Base-by-base conservation (phyloP, 2,113 vertebrate genomes). In the Otolemur garnettii region DNA sequence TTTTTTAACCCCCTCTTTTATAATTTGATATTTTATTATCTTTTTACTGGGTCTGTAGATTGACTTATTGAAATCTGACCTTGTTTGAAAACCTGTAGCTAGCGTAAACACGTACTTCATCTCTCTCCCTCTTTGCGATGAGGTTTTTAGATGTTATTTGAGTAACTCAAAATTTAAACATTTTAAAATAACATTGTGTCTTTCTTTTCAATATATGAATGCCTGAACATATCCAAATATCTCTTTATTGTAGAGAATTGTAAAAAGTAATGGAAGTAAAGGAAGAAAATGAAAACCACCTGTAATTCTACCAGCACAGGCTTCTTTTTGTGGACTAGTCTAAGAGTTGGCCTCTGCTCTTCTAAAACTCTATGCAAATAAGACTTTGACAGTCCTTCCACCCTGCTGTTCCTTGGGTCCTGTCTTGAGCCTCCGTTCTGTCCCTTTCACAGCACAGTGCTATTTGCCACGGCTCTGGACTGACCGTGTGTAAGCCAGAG, bases 391-490 rank as follows among this genome's bases (percentile, higher is more conserved):
- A 12, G 66, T 0, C 4, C 38, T 68, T 80, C 72, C 13, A n/a
- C 60, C 26, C 53, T 21, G 53, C 50, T 68, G 13, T 89, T 21
- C 86, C 90, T 24, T 9, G 0, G 87, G 42, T 66, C 77, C 11
- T 50, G 13, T 5, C 55, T 72, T 21, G 4, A 11, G 53, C 64
- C 57, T 75, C 15, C 18, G 38, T 64, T 72, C 33, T 28, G 7
- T 62, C 71, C 86, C 53, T 79, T 79, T 95, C 86, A 95, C 74
- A 68, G 35, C 72, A 50, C 28, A 89, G 68, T 93, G 59, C 85
- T 81, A 57, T 96, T 78, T 69, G 91, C 93, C 62, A 15, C 69
- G 93, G 91, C 91, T 93, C 94, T 93, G 91, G 75, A 94, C 79
- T 93, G 95, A 96, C 95, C 28, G 0, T 64, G 82, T 45, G 81